Conservation (phyloP, 2,113 vertebrate species). For the Rhinichthys klamathensis region DNA sequence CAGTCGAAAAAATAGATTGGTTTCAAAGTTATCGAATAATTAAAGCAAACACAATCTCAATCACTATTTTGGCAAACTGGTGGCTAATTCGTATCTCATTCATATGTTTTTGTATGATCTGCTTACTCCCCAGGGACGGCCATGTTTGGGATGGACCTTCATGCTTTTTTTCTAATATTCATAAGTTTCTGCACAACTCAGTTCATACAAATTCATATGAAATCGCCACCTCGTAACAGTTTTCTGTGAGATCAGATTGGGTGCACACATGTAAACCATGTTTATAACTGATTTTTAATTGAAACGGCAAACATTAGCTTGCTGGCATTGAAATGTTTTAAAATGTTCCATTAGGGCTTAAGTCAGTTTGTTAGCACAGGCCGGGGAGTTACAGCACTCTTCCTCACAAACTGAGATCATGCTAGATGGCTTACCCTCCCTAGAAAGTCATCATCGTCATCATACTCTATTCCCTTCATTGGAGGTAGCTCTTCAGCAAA, state of each 20-base stretch:
- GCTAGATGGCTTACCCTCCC: conserved; percentile 83
- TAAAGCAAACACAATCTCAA: no score
- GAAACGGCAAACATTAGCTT: background rate
- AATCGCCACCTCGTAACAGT: background rate
- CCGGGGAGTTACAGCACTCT: conserved; percentile 42
- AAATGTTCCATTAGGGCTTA: background rate
- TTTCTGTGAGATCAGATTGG: no score
- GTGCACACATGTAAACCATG: background rate
- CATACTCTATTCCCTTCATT: conserved; percentile 68
- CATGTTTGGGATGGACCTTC: no score
- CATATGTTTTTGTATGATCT: no score
- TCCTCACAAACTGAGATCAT: conserved; percentile 64
- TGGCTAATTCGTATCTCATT: no score
- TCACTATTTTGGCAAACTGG: no score
- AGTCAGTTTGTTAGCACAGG: conserved; percentile 31
- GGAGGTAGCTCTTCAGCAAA: conserved; percentile 78
- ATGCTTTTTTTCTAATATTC: no score
- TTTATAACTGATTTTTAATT: background rate
- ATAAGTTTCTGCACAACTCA: no score
- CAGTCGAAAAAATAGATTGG: background rate
- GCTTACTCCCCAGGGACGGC: no score
- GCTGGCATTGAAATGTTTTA: background rate
- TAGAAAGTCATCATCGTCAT: conserved; percentile 77
- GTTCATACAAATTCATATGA: no score
- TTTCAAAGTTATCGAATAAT: background rate